Conservation (phyloP, 92 coral and sea anemone species). For the Phenganax marumi region DNA sequence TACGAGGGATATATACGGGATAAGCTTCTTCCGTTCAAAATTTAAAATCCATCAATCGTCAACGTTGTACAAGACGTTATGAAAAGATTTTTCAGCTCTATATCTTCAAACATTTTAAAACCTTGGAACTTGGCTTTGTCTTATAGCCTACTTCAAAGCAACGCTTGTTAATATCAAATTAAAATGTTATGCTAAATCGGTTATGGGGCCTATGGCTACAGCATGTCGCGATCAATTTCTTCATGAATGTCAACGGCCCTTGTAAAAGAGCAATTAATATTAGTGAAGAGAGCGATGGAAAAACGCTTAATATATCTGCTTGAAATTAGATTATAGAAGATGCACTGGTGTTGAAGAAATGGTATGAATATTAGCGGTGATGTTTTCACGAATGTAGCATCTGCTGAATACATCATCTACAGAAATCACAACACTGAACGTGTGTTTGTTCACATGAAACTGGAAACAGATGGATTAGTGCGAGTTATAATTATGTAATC, state of each 20-base stretch:
- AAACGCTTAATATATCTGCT: neutral
- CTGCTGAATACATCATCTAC: conserved; percentile 23
- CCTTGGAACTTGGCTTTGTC: too few relatives aligned
- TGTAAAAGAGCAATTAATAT: neutral
- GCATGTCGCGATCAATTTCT: too few relatives aligned
- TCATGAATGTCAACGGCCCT: neutral
- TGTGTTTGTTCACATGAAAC: conserved; percentile 38
- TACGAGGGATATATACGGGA: too few relatives aligned
- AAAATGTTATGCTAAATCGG: too few relatives aligned
- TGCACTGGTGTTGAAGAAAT: conserved; percentile 22
- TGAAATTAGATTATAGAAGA: conserved; percentile 14
- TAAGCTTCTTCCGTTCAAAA: too few relatives aligned
- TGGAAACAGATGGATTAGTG: neutral
- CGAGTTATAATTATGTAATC: neutral
- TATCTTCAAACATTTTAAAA: too few relatives aligned
- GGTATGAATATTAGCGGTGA: conserved; percentile 8
- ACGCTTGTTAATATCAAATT: too few relatives aligned
- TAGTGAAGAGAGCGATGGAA: neutral
- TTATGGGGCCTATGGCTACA: too few relatives aligned
- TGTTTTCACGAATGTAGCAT: conserved; percentile 20
- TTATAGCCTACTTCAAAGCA: too few relatives aligned
- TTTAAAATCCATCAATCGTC: too few relatives aligned
- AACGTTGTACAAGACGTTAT: too few relatives aligned
- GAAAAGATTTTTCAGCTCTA: too few relatives aligned
- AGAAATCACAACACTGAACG: conserved; percentile 18